Evolutionary conservation across 2,888 invertebrate genomes (phyloP), one percentile per base, ranked within the genome.

Genomic region (Hyposoter didymator): DNA sequence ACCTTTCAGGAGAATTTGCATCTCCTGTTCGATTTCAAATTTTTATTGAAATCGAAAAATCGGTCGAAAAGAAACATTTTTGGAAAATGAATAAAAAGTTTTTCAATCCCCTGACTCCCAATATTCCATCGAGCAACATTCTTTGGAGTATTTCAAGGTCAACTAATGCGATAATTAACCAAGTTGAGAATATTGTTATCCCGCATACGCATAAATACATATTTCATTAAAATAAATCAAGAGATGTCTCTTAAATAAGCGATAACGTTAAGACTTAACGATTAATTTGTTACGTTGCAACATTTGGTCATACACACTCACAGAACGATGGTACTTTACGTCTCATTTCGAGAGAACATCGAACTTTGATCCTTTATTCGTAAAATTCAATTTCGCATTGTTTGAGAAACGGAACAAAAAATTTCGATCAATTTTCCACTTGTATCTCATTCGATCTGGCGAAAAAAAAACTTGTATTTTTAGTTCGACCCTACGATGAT

Each of bases 221-320:
- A 52, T 22, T 75, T 45, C 67, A 49, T 55, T 55, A 8, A 0
- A 49, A 82, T 82, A 82, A 73, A 76, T 82, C 28, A 76, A 85
- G 76, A 45, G 49, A 85, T 80, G 85, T 85, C 85, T 83, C 80
- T 82, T 78, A 85, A 85, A 83, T 80, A 85, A 85, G 79, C 82
- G 80, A 85, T 83, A 80, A 80, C 79, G 79, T 80, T 59, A 80
- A 83, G 75, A 67, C 85, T 85, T 85, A 80, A 85, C 47, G 45
- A 84, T 86, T 80, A 82, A 80, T 87, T 69, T 81, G 59, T 82
- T 72, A 83, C 76, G 78, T 73, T 85, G 72, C 75, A 80, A 86
- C 87, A 87, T 59, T 84, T 86, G 82, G 82, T 66, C 87, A 81
- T 78, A 84, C 86, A 84, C 83, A 73, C 84, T 85, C 86, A 84